Base-by-base conservation (phyloP, 30 jellyfish, hydroid and myxozoan species). In the Aurelia aurita complex sp. Pacific region DNA sequence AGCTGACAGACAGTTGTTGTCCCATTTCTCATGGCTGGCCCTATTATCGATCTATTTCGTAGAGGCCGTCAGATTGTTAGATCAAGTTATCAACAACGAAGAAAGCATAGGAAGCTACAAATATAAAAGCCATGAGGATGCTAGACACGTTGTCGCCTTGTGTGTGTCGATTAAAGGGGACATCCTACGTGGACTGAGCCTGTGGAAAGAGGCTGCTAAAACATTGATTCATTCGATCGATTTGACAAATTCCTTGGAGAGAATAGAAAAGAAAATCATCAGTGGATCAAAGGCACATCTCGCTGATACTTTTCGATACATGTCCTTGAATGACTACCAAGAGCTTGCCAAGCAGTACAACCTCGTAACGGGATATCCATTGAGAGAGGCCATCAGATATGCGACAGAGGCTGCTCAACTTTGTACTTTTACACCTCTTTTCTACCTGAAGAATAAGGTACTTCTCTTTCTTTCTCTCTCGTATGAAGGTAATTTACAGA, bases 161-260 rank as follows among this genome's bases (percentile, higher is more conserved):
- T 83, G 92, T 65, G 75, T 83, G 13, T 75, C 79, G 23, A 83
- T 83, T 57, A 83, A 74, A 51, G 92, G 92, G 0, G 92, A 83
- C 65, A 73, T 83, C 2, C 74, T 73, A 4, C 83, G 92, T 14
- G 87, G 81, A 33, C 83, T 83, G 15, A 72, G 92, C 16, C 75
- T 83, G 46, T 83, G 92, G 92, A 61, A 46, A 51, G 87, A 83
- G 66, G 92, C 92, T 16, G 86, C 87, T 16, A 53, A 73, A n/a
- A 19, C 76, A 2, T 62, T 83, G 54, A 46, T 72, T 67, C 60
- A 73, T 52, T 61, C 92, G 14, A 83, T 83, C 63, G 79, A 79
- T 5, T 51, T 79, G 17, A 63, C 79, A 23, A 72, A 83, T 50
- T 42, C 72, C 50, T 23, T 83, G 35, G 70, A 69, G 64, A 69